These are phyloP conservation scores for Drosophila neutralis DNA, from an alignment of 2,888 invertebrate genomes.

Conservation along the genomic window DNA sequence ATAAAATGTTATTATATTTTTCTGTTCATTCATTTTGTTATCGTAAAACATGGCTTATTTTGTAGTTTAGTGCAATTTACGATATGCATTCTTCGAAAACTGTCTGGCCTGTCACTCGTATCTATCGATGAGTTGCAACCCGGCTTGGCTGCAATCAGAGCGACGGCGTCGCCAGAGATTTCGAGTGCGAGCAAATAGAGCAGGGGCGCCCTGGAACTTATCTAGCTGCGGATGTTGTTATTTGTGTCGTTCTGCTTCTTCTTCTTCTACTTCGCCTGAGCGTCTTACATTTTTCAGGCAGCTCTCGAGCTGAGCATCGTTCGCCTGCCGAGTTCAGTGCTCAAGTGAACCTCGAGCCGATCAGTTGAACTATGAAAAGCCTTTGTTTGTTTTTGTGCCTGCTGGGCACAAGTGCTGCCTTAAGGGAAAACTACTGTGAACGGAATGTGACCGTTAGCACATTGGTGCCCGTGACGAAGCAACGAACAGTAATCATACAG, in stretches of 20 bases:
- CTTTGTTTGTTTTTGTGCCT: conserved; percentile 33
- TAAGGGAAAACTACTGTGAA: conserved; percentile 64
- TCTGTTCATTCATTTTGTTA: background rate
- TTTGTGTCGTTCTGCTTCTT: background rate
- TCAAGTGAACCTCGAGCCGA: conserved; percentile 40
- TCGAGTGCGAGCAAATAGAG: conserved; percentile 24
- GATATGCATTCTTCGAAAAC: conserved; percentile 10
- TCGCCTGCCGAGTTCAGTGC: conserved; percentile 45
- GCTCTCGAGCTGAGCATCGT: conserved; percentile 47
- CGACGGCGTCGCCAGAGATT: conserved; percentile 6
- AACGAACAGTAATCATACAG: conserved; percentile 48
- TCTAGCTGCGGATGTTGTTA: conserved; percentile 67
- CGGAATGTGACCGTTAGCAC: conserved; percentile 56
- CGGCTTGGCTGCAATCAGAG: conserved; percentile 35
- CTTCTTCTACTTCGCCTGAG: conserved; percentile 4
- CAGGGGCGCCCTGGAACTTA: conserved; percentile 47
- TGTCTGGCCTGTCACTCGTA: conserved; percentile 9
- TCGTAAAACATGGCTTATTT: background rate
- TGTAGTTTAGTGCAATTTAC: conserved; percentile 29
- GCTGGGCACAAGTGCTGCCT: conserved; percentile 21
- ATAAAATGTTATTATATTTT: background rate
- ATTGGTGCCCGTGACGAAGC: conserved; percentile 59
- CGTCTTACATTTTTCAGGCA: conserved; percentile 4
- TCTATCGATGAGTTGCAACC: conserved; percentile 38
- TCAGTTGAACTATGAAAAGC: conserved; percentile 30